Evolutionary conservation across 2,888 invertebrate genomes (phyloP).

Genomic region (Conchocele bisecta): DNA sequence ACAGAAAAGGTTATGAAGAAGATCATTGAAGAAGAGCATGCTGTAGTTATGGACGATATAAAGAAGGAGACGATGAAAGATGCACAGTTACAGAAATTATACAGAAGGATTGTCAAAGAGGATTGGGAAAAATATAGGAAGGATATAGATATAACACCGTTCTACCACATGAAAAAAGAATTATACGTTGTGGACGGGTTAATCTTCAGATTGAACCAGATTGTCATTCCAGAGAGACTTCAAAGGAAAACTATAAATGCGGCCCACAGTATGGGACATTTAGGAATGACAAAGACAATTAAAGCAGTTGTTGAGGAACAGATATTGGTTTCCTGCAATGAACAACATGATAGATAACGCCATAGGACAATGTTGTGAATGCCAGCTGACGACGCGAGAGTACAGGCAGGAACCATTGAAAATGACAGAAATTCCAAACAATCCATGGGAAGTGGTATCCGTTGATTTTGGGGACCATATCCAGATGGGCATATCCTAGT

Average conservation of each 20-base stretch:
- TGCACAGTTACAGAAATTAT: slow-evolving; percentile 1
- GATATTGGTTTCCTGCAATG: slow-evolving; percentile 14
- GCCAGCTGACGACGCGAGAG: no score
- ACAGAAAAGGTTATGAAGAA: slow-evolving; percentile 18
- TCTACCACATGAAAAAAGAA: slow-evolving; percentile 7
- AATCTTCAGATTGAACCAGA: slow-evolving; percentile 13
- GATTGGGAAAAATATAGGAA: slow-evolving; percentile 11
- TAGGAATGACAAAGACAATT: slow-evolving; percentile 15
- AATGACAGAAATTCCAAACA: slow-evolving; percentile 18
- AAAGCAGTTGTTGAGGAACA: slow-evolving; percentile 6
- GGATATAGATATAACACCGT: slow-evolving; percentile 4
- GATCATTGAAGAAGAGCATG: slow-evolving; percentile 11
- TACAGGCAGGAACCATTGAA: slow-evolving; percentile 31
- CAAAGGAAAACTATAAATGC: slow-evolving; percentile 17
- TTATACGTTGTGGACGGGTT: slow-evolving; percentile 8
- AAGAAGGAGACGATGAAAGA: slow-evolving; percentile 20
- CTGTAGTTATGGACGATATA: slow-evolving; percentile 10
- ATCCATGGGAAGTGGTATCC: slow-evolving; percentile 3
- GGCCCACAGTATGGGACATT: slow-evolving; percentile 16
- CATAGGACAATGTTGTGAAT: slow-evolving; percentile 8
- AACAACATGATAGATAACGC: slow-evolving; percentile 7
- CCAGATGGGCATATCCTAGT: slow-evolving; percentile 24
- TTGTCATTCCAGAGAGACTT: slow-evolving; percentile 11
- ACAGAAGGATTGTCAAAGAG: not conserved
- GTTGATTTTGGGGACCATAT: slow-evolving; percentile 17